phyloP scores from a whole-genome alignment of 2,797 vertebrate species.

The Pseudomugil tenellus region DNA sequence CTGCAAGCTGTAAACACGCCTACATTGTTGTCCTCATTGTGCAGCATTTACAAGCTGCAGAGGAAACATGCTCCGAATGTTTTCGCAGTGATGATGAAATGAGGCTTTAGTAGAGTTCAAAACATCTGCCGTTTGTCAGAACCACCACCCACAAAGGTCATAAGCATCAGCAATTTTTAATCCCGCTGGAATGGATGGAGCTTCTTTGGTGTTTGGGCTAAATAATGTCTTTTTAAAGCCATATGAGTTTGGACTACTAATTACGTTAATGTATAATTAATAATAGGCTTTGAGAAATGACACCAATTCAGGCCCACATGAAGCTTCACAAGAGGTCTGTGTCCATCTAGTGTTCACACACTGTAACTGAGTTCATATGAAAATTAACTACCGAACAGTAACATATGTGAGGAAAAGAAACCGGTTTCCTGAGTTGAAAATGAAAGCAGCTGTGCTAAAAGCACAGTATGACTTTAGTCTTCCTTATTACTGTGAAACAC shows the following conservation, averaged over 20 bases:
- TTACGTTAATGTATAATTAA: slow-evolving; percentile 17
- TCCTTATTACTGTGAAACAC: background rate
- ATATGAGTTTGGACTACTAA: slow-evolving; percentile 68
- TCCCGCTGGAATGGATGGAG: too few relatives aligned
- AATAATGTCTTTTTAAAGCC: slow-evolving; percentile 59
- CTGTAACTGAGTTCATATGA: slow-evolving; percentile 46
- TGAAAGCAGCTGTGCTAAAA: background rate
- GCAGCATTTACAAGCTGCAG: slow-evolving; percentile 45
- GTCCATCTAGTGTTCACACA: slow-evolving; percentile 75
- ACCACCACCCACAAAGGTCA: slow-evolving; percentile 73
- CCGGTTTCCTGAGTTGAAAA: slow-evolving; percentile 53
- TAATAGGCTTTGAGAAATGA: slow-evolving; percentile 36
- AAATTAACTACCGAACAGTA: background rate
- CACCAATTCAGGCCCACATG: background rate
- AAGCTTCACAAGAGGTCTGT: slow-evolving; percentile 44
- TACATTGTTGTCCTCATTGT: slow-evolving; percentile 26
- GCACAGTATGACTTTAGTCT: background rate
- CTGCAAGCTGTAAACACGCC: slow-evolving; percentile 42
- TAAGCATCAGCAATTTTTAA: slow-evolving; percentile 53
- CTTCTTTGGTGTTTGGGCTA: slow-evolving; percentile 54
- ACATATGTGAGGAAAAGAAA: background rate
- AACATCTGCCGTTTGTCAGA: slow-evolving; percentile 72
- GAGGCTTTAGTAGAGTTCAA: slow-evolving; percentile 61
- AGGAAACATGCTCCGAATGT: slow-evolving; percentile 55
- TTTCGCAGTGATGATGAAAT: slow-evolving; percentile 52